phyloP scores from a whole-genome alignment of 2,113 vertebrate genomes.

The Leucoraja erinaceus region DNA sequence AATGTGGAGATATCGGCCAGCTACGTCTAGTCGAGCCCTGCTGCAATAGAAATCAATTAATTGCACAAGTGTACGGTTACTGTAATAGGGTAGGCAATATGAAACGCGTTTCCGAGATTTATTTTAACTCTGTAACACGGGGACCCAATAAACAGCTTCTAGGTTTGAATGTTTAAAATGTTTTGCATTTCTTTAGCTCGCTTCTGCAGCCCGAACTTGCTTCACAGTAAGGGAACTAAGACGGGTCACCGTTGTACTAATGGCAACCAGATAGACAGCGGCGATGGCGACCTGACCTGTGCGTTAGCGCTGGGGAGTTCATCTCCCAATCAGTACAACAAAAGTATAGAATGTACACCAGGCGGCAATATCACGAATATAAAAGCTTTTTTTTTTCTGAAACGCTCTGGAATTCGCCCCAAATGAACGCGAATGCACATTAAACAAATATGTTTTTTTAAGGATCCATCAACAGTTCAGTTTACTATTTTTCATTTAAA shows the following conservation, averaged over 20 bases:
- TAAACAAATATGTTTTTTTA: conserved; percentile 24
- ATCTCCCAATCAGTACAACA: not conserved
- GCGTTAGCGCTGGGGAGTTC: not conserved
- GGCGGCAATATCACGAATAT: not conserved
- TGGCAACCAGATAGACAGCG: not conserved
- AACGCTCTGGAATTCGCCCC: not conserved
- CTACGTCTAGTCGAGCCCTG: not conserved
- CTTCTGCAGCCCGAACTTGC: not conserved
- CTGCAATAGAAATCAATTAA: not conserved
- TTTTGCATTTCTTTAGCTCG: not conserved
- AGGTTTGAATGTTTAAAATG: too few relatives aligned
- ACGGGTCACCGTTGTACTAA: too few relatives aligned
- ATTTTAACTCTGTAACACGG: not conserved
- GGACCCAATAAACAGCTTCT: not conserved
- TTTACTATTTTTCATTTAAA: conserved; percentile 23
- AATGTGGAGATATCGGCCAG: not conserved
- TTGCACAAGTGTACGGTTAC: not conserved
- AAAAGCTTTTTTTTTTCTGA: not conserved
- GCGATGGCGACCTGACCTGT: not conserved
- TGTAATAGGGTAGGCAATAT: not conserved
- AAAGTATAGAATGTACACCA: not conserved
- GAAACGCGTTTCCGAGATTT: not conserved
- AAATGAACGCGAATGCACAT: conserved; percentile 3
- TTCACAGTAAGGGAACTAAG: not conserved
- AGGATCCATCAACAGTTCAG: not conserved